These are phyloP conservation scores for Phenganax stokvisi DNA, from an alignment of 92 coral and sea anemone genomes.

Conservation along the genomic window DNA sequence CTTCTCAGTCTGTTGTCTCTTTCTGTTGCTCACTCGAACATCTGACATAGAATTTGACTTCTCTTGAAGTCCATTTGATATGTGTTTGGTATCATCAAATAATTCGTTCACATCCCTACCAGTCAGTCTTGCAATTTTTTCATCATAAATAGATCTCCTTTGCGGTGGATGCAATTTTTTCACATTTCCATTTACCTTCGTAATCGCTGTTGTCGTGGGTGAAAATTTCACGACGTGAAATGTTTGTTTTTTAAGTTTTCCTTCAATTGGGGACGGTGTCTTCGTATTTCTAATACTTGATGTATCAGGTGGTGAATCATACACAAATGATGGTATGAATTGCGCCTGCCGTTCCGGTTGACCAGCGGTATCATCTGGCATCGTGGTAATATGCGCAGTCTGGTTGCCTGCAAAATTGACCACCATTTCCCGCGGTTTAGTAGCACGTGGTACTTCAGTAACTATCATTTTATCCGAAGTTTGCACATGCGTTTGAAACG, in stretches of 20 bases:
- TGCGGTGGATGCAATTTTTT: neutral
- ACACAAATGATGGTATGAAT: conserved; percentile 18
- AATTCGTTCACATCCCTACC: neutral
- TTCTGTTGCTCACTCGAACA: conserved; percentile 32
- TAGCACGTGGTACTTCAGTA: conserved; percentile 26
- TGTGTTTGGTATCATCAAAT: neutral
- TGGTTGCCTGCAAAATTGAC: conserved; percentile 32
- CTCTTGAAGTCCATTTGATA: neutral
- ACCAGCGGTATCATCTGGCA: conserved; percentile 13
- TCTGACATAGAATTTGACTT: neutral
- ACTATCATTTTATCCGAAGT: neutral
- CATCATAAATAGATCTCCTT: conserved; percentile 15
- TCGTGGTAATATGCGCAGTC: conserved; percentile 24
- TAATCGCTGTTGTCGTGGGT: neutral
- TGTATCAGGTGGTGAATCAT: neutral
- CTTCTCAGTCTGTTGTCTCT: conserved; percentile 31
- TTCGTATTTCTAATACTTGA: neutral
- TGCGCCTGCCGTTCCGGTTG: neutral
- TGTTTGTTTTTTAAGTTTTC: neutral
- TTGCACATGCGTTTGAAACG: neutral
- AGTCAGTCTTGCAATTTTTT: conserved; percentile 5
- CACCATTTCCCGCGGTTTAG: conserved; percentile 21
- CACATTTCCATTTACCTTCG: neutral
- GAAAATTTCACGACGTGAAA: neutral
- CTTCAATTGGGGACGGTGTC: neutral